Evolutionary conservation across 2,113 vertebrate genomes (phyloP).

Genomic region (Aix galericulata): DNA sequence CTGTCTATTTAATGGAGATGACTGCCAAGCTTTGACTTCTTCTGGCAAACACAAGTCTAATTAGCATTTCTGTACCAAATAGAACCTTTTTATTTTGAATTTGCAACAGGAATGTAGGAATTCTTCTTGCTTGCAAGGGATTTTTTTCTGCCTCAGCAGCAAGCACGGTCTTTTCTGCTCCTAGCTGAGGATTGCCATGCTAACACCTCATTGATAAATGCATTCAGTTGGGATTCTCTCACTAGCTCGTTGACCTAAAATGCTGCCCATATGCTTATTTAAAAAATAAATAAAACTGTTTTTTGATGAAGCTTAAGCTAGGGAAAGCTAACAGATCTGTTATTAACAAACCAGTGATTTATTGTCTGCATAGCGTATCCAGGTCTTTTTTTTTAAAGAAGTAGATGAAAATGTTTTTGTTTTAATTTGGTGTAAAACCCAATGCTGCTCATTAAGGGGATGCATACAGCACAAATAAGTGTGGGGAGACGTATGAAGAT

Average conservation of each 20-base stretch:
- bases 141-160: neutral
- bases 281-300: neutral
- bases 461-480: neutral
- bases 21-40: constrained; percentile 43
- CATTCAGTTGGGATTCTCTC: neutral
- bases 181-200: fast-evolving
- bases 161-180: neutral
- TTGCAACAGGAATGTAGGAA: neutral
- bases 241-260: neutral
- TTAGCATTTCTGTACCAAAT: constrained; percentile 52
- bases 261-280: neutral
- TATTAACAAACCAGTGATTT: neutral
- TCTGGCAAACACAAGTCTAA: neutral
- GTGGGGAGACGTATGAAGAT: neutral
- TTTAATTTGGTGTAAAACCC: neutral
- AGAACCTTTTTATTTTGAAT: constrained; percentile 12
- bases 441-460: neutral
- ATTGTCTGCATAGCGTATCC: neutral
- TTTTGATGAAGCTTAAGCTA: neutral
- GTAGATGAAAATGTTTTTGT: neutral
- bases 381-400: neutral
- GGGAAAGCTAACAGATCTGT: neutral
- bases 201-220: neutral
- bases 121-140: neutral
- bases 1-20: constrained; percentile 9